Base-by-base conservation (phyloP, 2,888 invertebrate genomes). In the Drosophila aldrichi region DNA sequence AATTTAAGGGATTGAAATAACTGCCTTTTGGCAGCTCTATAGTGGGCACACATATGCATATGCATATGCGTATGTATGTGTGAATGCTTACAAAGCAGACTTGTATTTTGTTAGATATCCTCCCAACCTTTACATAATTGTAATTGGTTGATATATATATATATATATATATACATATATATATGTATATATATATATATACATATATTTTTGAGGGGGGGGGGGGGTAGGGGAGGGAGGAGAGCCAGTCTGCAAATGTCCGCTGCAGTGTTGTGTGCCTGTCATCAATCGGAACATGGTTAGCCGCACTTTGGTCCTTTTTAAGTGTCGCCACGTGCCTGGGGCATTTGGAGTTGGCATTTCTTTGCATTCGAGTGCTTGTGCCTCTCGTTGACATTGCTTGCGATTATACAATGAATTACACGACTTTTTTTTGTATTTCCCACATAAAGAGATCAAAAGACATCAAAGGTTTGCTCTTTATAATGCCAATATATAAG, bases 321-420 rank as follows among this genome's bases (percentile, higher is more conserved):
- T 49, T n/a, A 82, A 82, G 82, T 82, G 82, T 77, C 56, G 81
- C 41, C 82, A 82, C 82, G 82, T 83, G 82, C 40, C 65, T 36
- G 32, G 20, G 44, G 48, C 49, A 57, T 59, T 69, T 52, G 69
- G 56, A 48, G 41, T 66, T 62, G 62, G 49, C 62, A 56, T 68
- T 67, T 76, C 54, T 62, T 55, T 65, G 49, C 36, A 64, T 63
- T 18, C 36, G 43, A 44, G 36, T 70, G 29, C 54, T 57, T 46
- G 54, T 62, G 61, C 38, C 32, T n/a, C 56, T 68, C 41, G 43
- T 72, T 73, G 58, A 65, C 40, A 44, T 76, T 58, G 54, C 38
- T 63, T 18, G 20, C 56, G 59, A 49, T 48, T 57, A 57, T 62
- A 70, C 18, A 52, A 70, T 66, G 62, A 76, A 49, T 63, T 44